A percentile compares a stretch with the other conserved stretches of the same genome.
phyloP scores from a whole-genome alignment of 2,888 invertebrate species.

The Leucophora obtusa region DNA sequence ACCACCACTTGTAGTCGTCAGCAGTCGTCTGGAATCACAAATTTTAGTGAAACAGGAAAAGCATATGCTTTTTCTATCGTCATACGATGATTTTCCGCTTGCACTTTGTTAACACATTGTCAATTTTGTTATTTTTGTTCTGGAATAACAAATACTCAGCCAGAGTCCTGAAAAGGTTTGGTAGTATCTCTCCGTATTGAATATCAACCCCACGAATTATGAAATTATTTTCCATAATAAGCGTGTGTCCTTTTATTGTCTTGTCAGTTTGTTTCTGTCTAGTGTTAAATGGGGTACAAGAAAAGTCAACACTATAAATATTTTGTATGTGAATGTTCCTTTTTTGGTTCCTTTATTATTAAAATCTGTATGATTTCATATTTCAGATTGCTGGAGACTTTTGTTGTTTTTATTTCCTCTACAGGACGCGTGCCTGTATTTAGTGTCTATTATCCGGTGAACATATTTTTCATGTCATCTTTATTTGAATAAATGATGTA shows the following conservation, averaged over 20 bases:
- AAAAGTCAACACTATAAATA: slow-evolving; percentile 40
- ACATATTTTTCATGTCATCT: slow-evolving; percentile 71
- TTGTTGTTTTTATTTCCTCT: slow-evolving; percentile 9
- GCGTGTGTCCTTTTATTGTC: slow-evolving; percentile 65
- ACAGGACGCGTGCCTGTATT: slow-evolving; percentile 77
- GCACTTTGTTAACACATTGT: slow-evolving; percentile 69
- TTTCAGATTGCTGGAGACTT: slow-evolving; percentile 46
- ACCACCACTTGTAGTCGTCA: slow-evolving; percentile 10
- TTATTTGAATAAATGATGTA: slow-evolving; percentile 25
- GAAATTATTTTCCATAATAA: slow-evolving; percentile 79
- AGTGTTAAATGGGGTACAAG: slow-evolving; percentile 48
- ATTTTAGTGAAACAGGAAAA: slow-evolving; percentile 33
- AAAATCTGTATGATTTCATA: slow-evolving; percentile 50
- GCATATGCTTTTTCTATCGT: slow-evolving; percentile 52
- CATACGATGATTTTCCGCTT: slow-evolving; percentile 64
- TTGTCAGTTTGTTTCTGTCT: slow-evolving; percentile 32
- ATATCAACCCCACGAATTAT: slow-evolving; percentile 77
- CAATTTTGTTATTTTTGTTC: slow-evolving; percentile 38
- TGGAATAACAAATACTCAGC: slow-evolving; percentile 32
- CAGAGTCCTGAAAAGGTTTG: slow-evolving; percentile 22
- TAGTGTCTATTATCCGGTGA: slow-evolving; percentile 77
- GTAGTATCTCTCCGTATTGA: slow-evolving; percentile 8
- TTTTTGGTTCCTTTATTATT: not conserved
- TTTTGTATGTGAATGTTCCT: slow-evolving; percentile 55
- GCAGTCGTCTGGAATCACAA: not conserved